Conservation (phyloP, 2,797 vertebrate genomes). For the Amazonetta brasiliensis region DNA sequence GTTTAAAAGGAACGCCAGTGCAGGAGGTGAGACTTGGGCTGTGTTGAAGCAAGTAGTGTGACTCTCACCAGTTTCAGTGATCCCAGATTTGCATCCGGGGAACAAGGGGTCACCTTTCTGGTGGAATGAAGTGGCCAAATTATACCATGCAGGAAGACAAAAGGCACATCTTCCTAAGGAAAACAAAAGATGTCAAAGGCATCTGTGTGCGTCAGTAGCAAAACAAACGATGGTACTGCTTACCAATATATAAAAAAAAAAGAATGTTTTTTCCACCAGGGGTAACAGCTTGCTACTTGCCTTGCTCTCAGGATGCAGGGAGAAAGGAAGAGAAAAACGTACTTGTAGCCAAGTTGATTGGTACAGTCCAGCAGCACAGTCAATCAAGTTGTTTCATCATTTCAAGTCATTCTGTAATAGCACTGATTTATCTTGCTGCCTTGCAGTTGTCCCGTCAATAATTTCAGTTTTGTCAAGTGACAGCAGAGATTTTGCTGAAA, state of each 20-base stretch:
- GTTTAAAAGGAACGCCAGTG: not conserved
- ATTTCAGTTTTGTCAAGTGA: slow-evolving; percentile 33
- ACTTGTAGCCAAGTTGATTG: not conserved
- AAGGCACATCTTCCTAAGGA: not conserved
- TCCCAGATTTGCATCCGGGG: not conserved
- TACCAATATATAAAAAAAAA: not conserved
- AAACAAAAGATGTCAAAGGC: not conserved
- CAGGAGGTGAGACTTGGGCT: not conserved
- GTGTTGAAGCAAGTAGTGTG: not conserved
- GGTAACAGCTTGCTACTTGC: slow-evolving; percentile 4
- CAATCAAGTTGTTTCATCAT: slow-evolving; percentile 37
- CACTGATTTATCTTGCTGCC: slow-evolving; percentile 11
- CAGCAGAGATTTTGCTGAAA: slow-evolving; percentile 44
- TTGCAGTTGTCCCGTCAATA: slow-evolving; percentile 37
- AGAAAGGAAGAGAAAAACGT: not conserved
- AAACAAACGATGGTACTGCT: not conserved
- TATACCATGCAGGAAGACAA: not conserved
- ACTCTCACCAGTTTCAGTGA: not conserved
- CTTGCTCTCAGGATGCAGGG: not conserved
- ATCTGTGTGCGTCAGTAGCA: not conserved
- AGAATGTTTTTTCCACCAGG: not conserved
- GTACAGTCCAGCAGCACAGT: slow-evolving; percentile 26
- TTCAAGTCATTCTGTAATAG: slow-evolving; percentile 8
- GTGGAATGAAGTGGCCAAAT: not conserved
- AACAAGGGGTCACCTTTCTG: not conserved